Conservation (phyloP, 2,888 invertebrate species). For the Cryptocephalus primarius region DNA sequence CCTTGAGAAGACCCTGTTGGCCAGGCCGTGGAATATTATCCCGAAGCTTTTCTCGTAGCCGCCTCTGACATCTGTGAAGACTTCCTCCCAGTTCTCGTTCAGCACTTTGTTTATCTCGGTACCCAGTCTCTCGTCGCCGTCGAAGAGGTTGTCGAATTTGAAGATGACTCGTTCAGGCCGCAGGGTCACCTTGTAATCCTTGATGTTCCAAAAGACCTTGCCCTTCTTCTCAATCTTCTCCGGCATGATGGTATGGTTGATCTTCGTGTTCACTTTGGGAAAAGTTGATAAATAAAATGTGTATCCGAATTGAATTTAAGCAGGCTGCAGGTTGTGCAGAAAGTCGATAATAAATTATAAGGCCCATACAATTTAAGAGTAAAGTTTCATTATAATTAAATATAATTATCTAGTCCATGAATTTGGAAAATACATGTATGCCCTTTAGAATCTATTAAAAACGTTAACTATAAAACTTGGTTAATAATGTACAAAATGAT, state of each 20-base stretch:
- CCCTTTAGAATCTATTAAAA: too few species aligned
- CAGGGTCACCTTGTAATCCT: slow-evolving; percentile 52
- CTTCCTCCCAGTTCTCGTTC: slow-evolving; percentile 31
- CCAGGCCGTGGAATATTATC: slow-evolving; percentile 51
- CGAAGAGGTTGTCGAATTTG: slow-evolving; percentile 54
- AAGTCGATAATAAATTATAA: too few species aligned
- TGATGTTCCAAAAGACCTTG: slow-evolving; percentile 51
- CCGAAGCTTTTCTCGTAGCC: slow-evolving; percentile 60
- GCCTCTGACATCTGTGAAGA: slow-evolving; percentile 42
- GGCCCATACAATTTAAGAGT: too few species aligned
- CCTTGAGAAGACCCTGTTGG: slow-evolving; percentile 55
- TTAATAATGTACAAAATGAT: too few species aligned
- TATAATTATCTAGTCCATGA: too few species aligned
- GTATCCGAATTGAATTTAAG: too few species aligned
- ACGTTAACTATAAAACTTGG: too few species aligned
- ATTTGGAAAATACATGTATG: too few species aligned
- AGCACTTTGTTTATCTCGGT: slow-evolving; percentile 27
- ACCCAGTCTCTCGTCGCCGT: slow-evolving; percentile 27
- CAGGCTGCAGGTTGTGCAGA: too few species aligned
- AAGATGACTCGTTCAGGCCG: slow-evolving; percentile 48
- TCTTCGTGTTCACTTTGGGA: slow-evolving; percentile 47
- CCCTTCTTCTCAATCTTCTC: slow-evolving; percentile 52
- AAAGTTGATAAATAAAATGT: too few species aligned
- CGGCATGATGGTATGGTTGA: slow-evolving; percentile 51
- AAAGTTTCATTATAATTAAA: too few species aligned